Base-by-base conservation (phyloP, 2,113 vertebrate genomes). In the Edolisoma coerulescens region DNA sequence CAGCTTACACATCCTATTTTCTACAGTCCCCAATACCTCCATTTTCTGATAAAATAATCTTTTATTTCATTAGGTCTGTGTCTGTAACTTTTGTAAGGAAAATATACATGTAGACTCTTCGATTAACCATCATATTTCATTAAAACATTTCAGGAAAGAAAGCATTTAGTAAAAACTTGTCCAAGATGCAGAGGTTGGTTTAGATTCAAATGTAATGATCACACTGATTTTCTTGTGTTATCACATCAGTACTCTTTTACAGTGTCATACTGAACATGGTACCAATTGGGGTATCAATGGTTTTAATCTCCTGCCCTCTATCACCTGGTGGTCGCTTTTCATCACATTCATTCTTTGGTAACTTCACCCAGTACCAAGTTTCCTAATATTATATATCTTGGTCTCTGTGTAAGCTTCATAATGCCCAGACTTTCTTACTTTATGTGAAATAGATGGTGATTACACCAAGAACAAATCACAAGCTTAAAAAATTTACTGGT, bases 221-320 rank as follows among this genome's bases (percentile, higher is more conserved):
- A 30, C 28, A 27, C 2, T 16, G 20, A 33, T 47, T 83, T 79
- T 60, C 21, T n/a, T 44, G 14, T 28, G 6, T 71, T 70, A 44
- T 42, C 54, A 54, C 32, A 75, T 12, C 59, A 85, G 26, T 44
- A 7, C 5, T 71, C 27, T 65, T 61, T 79, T 32, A 13, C 22
- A 71, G 19, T 28, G 50, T 35, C 35, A 27, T 52, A 37, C 14
- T 57, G 61, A 87, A 11, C 18, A 30, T 11, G 11, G 33, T 76
- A 39, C 37, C 81, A 76, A 39, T 28, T 90, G 74, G 20, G 19
- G 10, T 42, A 53, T 37, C 77, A 60, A 75, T 80, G 60, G 35
- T 54, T 96, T 89, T 92, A 63, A 84, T 84, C 87, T 93, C 74
- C 84, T 93, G 64, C 49, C 35, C 65, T 94, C 84, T 89, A 3